Evolutionary conservation across 1,140 invertebrate species (phyloP).

Genomic region (Andrena cerasifolii): DNA sequence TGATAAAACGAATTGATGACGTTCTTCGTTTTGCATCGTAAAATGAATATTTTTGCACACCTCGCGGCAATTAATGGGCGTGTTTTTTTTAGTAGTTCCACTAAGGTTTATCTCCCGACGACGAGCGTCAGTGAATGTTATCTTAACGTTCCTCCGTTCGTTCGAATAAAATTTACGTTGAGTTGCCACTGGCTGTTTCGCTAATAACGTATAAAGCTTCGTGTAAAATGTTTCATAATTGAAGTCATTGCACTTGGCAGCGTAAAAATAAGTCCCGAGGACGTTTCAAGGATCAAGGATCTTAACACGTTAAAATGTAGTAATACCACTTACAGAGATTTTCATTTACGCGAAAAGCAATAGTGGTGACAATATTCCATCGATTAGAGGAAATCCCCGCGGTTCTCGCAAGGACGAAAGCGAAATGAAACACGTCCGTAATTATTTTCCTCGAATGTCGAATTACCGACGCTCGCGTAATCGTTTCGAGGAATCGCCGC

Average conservation of each 20-base stretch:
- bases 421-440: constrained; percentile 1
- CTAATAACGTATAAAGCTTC: background rate
- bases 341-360: background rate
- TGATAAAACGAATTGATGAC: background rate
- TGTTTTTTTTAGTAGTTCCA: background rate
- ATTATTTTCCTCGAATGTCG: constrained; percentile 43
- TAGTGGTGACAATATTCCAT: background rate
- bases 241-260: background rate
- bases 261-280: background rate
- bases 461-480: constrained; percentile 47
- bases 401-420: constrained; percentile 11
- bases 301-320: background rate
- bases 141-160: background rate
- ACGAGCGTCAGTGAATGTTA: background rate
- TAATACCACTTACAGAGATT: background rate
- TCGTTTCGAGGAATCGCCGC: constrained; percentile 46
- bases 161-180: background rate
- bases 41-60: constrained; percentile 10
- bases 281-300: background rate
- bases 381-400: background rate
- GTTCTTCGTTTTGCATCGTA: background rate
- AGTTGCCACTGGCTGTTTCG: background rate
- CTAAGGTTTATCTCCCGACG: background rate
- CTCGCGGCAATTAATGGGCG: background rate
- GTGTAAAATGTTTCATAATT: background rate